Conservation (phyloP, 2,797 vertebrate genomes). For the Coregonus ussuriensis region DNA sequence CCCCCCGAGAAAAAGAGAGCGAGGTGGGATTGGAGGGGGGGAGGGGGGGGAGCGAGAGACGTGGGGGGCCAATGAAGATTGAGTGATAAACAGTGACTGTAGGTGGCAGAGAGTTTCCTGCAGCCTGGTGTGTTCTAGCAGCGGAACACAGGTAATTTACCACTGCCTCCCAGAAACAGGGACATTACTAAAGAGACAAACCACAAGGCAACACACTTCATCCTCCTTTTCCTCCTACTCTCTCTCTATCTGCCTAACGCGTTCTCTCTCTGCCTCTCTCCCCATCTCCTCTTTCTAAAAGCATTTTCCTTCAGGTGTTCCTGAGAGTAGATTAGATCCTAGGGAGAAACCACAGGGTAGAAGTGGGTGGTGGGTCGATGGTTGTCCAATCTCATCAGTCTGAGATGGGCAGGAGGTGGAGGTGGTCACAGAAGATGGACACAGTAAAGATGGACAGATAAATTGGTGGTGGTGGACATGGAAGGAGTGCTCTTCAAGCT, state of each 20-base stretch:
- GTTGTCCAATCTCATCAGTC: conserved; percentile 55
- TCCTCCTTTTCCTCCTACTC: conserved; percentile 15
- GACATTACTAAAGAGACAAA: conserved; percentile 59
- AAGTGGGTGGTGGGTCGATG: conserved; percentile 35
- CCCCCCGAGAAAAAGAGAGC: not conserved
- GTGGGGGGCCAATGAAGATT: conserved; percentile 27
- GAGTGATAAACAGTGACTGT: conserved; percentile 54
- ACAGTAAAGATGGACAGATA: conserved; percentile 4
- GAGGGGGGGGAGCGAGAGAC: no score
- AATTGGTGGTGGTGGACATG: conserved; percentile 32
- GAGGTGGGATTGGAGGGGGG: conserved; percentile 11
- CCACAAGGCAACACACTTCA: conserved; percentile 55
- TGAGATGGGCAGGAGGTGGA: conserved; percentile 27
- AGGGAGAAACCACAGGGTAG: conserved; percentile 12
- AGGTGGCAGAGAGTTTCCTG: conserved; percentile 38
- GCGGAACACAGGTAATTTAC: conserved; percentile 57
- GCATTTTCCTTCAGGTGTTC: not conserved
- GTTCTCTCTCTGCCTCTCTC: conserved; percentile 28
- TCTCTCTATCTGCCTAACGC: not conserved
- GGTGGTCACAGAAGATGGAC: conserved; percentile 24
- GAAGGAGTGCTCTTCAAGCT: conserved; percentile 14
- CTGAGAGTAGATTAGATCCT: conserved; percentile 50
- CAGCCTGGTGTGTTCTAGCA: conserved; percentile 31
- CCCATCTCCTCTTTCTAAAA: conserved; percentile 6
- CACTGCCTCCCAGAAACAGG: conserved; percentile 52